phyloP scores from a whole-genome alignment of 1,140 invertebrate genomes.

The Tachypleus tridentatus region DNA sequence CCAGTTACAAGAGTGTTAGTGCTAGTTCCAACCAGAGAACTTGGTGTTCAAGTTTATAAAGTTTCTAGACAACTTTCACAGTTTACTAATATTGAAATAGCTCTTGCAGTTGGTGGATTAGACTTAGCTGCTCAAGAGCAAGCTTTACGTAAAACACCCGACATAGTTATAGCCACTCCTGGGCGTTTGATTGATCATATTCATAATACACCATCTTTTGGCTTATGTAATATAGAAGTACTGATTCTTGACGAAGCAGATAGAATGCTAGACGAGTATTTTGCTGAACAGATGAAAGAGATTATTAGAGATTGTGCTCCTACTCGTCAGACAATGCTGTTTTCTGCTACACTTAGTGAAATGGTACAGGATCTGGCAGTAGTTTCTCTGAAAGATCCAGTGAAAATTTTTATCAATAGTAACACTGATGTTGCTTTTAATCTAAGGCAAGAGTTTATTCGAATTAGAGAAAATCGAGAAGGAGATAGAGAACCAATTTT shows the following conservation, averaged over 20 bases:
- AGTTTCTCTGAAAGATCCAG: constrained; percentile 79
- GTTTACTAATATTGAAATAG: constrained; percentile 67
- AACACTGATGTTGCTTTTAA: constrained; percentile 93
- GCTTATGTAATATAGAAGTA: constrained; percentile 80
- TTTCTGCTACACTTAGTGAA: constrained; percentile 98
- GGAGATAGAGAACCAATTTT: constrained; percentile 81
- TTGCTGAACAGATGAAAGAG: constrained; percentile 96
- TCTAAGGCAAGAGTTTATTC: constrained; percentile 89
- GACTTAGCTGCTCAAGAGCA: constrained; percentile 82
- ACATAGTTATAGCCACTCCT: constrained; percentile 96
- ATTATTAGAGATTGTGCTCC: constrained; percentile 78
- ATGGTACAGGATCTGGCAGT: constrained; percentile 76
- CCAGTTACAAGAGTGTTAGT: constrained; percentile 74
- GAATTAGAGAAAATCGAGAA: constrained; percentile 67
- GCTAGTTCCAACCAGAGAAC: constrained; percentile 89
- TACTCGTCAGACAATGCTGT: constrained; percentile 93
- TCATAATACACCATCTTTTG: constrained; percentile 88
- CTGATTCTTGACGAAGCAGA: constrained; percentile 92
- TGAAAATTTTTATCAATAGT: constrained; percentile 81
- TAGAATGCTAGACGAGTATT: constrained; percentile 96
- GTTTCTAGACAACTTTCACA: constrained; percentile 84
- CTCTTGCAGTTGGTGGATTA: constrained; percentile 69
- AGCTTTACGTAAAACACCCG: constrained; percentile 75
- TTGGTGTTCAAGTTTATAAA: constrained; percentile 89
- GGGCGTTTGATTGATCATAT: constrained; percentile 95